A percentile compares a stretch with the other conserved stretches of the same genome.
These are phyloP conservation scores for Ictalurus punctatus DNA, from an alignment of 2,113 vertebrate species.

Conservation along the genomic window DNA sequence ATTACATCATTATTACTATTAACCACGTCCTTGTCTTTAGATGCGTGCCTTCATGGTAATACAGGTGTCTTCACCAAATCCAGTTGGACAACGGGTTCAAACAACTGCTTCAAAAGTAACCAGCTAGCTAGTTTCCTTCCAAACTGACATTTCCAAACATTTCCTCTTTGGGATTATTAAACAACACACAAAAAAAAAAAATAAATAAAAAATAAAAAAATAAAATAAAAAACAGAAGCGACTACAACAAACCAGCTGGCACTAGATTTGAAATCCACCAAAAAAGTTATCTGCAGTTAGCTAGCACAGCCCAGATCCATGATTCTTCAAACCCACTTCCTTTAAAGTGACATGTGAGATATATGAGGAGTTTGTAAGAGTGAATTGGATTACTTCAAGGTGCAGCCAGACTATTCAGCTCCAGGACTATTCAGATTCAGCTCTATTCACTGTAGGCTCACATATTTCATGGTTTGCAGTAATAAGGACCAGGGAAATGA, in stretches of 20 bases:
- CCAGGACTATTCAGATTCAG: background rate
- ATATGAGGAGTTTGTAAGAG: slow-evolving; percentile 17
- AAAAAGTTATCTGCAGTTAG: background rate
- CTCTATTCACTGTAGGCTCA: background rate
- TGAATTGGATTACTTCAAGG: slow-evolving; percentile 11
- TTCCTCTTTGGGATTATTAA: background rate
- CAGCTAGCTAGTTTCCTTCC: background rate
- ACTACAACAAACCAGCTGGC: background rate
- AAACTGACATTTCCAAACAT: background rate
- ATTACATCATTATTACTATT: background rate
- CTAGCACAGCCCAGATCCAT: background rate
- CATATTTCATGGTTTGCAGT: slow-evolving; percentile 29
- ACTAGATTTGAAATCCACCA: background rate
- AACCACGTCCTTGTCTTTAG: background rate
- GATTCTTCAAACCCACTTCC: slow-evolving; percentile 19
- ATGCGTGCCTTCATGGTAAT: background rate
- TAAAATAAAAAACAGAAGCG: background rate
- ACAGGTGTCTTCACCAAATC: background rate
- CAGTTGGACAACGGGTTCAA: background rate
- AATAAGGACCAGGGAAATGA: slow-evolving; percentile 10
- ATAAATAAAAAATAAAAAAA: no score
- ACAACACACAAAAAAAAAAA: background rate
- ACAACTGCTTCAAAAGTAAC: background rate
- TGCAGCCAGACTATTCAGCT: slow-evolving; percentile 13
- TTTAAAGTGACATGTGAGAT: slow-evolving; percentile 11